These are phyloP conservation scores for Heliconius cydno DNA, from an alignment of 2,888 invertebrate species.

Conservation along the genomic window DNA sequence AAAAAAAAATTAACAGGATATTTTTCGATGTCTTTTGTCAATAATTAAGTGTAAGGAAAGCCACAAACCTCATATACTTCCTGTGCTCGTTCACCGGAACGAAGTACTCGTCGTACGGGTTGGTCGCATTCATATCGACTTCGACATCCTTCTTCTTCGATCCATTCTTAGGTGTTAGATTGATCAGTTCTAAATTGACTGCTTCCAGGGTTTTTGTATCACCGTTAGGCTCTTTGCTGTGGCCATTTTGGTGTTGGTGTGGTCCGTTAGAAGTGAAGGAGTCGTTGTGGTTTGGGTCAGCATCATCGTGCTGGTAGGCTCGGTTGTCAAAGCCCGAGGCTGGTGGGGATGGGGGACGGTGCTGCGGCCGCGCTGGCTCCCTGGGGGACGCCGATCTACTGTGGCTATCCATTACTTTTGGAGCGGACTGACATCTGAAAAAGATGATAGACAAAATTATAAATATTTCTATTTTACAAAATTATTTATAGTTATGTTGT, in stretches of 20 bases:
- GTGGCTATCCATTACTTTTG: constrained; percentile 79
- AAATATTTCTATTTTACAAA: not conserved
- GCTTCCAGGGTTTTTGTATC: constrained; percentile 85
- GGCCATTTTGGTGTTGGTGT: constrained; percentile 71
- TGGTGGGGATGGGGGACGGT: constrained; percentile 75
- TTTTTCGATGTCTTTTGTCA: constrained; percentile 11
- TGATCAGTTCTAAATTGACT: constrained; percentile 91
- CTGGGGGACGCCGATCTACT: constrained; percentile 80
- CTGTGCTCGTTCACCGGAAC: constrained; percentile 93
- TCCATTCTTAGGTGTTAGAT: constrained; percentile 85
- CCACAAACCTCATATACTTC: constrained; percentile 90
- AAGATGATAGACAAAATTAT: constrained; percentile 40
- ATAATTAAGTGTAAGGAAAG: constrained; percentile 17
- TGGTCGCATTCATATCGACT: constrained; percentile 85
- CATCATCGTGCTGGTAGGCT: constrained; percentile 73
- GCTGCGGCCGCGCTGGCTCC: constrained; percentile 79
- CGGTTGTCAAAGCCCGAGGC: constrained; percentile 75
- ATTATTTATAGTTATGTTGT: not conserved
- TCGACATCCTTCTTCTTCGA: constrained; percentile 86
- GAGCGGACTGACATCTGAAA: constrained; percentile 80
- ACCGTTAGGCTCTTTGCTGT: constrained; percentile 72
- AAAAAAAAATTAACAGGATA: not conserved
- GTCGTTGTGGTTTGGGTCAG: constrained; percentile 77
- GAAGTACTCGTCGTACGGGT: constrained; percentile 92
- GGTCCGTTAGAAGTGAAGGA: constrained; percentile 76